Evolutionary conservation across 2,797 vertebrate species (phyloP).

Genomic region (Malurus splendens): DNA sequence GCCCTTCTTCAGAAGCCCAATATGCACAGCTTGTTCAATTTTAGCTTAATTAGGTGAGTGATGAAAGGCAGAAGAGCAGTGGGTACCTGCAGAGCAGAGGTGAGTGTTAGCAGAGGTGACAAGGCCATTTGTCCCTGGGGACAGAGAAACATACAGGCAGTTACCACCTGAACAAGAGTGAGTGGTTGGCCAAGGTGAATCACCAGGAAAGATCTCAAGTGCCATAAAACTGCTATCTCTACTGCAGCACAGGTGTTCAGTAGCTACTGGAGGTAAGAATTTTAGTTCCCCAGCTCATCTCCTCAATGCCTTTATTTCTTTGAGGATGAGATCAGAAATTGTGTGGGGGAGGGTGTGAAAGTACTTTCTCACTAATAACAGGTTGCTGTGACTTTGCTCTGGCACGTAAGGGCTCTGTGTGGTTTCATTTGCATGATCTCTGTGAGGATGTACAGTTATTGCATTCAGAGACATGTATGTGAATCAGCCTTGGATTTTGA

Average conservation of each 20-base stretch:
- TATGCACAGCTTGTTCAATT: not conserved
- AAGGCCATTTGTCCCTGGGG: not conserved
- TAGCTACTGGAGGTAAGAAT: not conserved
- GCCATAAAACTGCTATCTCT: not conserved
- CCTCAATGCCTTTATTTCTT: not conserved
- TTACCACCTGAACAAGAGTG: not conserved
- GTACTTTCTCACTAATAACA: not conserved
- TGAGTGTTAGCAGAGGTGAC: not conserved
- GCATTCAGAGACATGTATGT: fast-evolving
- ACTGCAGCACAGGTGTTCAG: not conserved
- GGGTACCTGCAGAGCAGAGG: not conserved
- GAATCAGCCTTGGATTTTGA: not conserved
- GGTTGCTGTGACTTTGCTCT: not conserved
- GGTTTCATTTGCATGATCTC: not conserved
- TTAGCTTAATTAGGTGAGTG: not conserved
- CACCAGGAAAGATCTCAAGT: not conserved
- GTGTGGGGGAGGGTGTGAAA: not conserved
- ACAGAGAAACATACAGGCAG: not conserved
- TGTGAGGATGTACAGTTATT: not conserved
- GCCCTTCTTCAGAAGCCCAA: not conserved
- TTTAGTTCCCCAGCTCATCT: not conserved
- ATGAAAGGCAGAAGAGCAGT: not conserved
- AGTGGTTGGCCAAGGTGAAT: not conserved
- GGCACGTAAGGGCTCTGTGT: not conserved
- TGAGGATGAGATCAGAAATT: not conserved